Base-by-base conservation (phyloP, 2,888 invertebrate species). In the Nowickia ferox region DNA sequence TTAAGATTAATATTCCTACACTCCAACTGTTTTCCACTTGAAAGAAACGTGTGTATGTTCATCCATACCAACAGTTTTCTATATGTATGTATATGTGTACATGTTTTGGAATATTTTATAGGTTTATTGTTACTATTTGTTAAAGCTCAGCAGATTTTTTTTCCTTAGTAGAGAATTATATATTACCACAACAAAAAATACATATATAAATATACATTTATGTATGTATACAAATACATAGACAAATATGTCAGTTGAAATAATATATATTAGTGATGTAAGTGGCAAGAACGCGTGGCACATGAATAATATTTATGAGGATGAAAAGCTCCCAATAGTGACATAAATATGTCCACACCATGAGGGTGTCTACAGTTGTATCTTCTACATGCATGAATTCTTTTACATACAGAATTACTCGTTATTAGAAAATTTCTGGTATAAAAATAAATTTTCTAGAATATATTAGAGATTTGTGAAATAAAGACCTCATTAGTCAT, bases 291-390 rank as follows among this genome's bases (percentile, higher is more conserved):
- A 71, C 65, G 68, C 57, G 69, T 76, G 76, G 63, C 77, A 78
- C 87, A 91, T 91, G 91, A 91, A 91, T 89, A 90, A 91, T 92
- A 91, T 91, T 91, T 91, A 92, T 91, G 91, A 90, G 90, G 87
- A 90, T 91, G 91, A 91, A 91, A 91, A 91, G 92, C 90, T 91
- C 91, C 91, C 91, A 91, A 89, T 90, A 90, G 91, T 90, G 90
- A 90, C 91, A 91, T 91, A 91, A 91, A 91, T 91, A 91, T 92
- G 91, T 91, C 91, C 89, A 89, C 91, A 91, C 89, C 90, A 91
- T 90, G 89, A 91, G 91, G 86, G 86, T 86, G 86, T 77, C 69
- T 74, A 59, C 72, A 42, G 0, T 46, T 65, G 9, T 30, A 61
- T 42, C 66, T 61, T 19, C 53, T 38, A 48, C n/a, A 22, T 69